A percentile compares a stretch with the other conserved stretches of the same genome.
These are phyloP conservation scores for Dryadula phaetusa DNA, from an alignment of 2,888 invertebrate species.

Conservation along the genomic window DNA sequence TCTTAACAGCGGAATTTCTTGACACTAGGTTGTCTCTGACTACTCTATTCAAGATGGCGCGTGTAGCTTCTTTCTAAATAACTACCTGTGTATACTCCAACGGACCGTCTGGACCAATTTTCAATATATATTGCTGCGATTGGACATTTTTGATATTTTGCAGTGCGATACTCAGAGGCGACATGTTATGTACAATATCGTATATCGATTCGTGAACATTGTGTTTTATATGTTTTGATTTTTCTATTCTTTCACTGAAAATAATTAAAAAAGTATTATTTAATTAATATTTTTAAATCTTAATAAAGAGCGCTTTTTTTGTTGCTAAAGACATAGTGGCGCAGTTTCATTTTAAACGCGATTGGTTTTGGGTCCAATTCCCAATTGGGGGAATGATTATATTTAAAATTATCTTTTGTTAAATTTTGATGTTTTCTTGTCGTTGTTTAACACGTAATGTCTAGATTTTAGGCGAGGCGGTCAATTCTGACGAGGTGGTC, in stretches of 20 bases:
- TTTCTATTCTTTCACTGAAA: conserved; percentile 87
- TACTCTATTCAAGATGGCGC: neutral
- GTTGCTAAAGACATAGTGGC: no score
- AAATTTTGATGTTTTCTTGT: no score
- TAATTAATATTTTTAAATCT: no score
- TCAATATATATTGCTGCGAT: conserved; percentile 76
- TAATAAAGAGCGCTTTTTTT: no score
- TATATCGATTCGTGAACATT: conserved; percentile 91
- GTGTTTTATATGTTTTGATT: conserved; percentile 86
- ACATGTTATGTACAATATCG: conserved; percentile 86
- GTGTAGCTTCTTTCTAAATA: neutral
- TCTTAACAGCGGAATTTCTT: no score
- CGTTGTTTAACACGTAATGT: no score
- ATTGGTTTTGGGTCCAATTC: no score
- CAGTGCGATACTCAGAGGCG: conserved; percentile 76
- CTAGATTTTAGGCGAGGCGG: no score
- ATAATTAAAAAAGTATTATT: conserved; percentile 5
- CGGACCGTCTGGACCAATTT: conserved; percentile 81
- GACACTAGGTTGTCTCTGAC: neutral
- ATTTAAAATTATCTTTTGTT: no score
- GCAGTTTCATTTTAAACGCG: neutral
- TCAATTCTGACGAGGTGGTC: no score
- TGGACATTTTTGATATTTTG: conserved; percentile 72
- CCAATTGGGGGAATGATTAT: no score
- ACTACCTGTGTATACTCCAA: conserved; percentile 80